Evolutionary conservation across 2,888 invertebrate genomes (phyloP).

Genomic region (Opisthograptis luteolata): DNA sequence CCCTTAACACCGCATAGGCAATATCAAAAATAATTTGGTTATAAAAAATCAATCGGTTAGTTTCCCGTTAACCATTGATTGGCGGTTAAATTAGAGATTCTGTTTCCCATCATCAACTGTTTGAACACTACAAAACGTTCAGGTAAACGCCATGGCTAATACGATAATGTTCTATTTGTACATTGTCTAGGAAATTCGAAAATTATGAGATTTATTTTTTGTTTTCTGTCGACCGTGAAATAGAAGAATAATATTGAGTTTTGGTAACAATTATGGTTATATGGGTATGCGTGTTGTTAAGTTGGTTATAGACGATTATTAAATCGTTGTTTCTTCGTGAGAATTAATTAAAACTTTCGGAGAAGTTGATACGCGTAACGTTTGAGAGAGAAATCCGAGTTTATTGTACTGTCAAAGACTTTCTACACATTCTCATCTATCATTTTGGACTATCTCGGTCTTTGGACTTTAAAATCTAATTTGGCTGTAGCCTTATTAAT

Average conservation of each 20-base stretch:
- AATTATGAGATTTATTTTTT: constrained; percentile 25
- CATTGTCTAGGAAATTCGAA: constrained; percentile 43
- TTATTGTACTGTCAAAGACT: not conserved
- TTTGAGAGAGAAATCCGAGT: not conserved
- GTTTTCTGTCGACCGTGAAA: constrained; percentile 35
- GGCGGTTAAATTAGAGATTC: constrained; percentile 40
- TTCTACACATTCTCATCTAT: too few species aligned
- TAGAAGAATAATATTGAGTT: constrained; percentile 25
- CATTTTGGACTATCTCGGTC: too few species aligned
- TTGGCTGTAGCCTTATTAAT: too few species aligned
- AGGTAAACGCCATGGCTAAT: constrained; percentile 66
- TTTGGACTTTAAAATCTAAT: too few species aligned
- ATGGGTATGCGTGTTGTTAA: constrained; percentile 13
- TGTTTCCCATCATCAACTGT: constrained; percentile 69
- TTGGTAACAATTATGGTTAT: constrained; percentile 8
- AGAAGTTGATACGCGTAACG: constrained; percentile 3
- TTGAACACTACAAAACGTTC: constrained; percentile 59
- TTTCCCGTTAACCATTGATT: constrained; percentile 65
- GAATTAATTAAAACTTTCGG: constrained; percentile 1
- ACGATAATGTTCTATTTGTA: constrained; percentile 63
- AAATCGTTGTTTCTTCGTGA: not conserved
- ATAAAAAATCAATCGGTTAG: constrained; percentile 69
- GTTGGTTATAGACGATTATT: constrained; percentile 13
- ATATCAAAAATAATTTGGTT: constrained; percentile 64
- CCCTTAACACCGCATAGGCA: constrained; percentile 59